These are phyloP conservation scores for Uromys caudimaculatus DNA, from an alignment of 2,797 vertebrate genomes.

Conservation along the genomic window DNA sequence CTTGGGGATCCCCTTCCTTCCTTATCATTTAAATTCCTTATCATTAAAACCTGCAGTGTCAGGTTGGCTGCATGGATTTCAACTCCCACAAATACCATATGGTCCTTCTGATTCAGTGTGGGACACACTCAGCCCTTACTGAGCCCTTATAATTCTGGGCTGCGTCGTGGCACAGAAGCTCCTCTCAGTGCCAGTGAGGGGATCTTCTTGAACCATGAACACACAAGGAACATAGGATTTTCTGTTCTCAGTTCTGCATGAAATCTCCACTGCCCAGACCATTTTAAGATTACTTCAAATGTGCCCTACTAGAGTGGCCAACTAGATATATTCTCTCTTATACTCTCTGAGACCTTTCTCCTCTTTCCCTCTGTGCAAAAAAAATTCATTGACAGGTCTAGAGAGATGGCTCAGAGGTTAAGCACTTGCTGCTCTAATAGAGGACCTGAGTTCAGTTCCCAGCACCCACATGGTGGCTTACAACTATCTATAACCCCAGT, in stretches of 20 bases:
- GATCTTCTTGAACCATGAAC: neutral
- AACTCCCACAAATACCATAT: conserved; percentile 55
- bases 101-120: conserved; percentile 46
- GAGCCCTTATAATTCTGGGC: conserved; percentile 1
- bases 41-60: conserved; percentile 46
- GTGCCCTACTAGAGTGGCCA: neutral
- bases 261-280: neutral
- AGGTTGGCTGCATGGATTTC: conserved; percentile 43
- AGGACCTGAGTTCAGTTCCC: neutral
- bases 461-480: neutral
- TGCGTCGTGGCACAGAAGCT: neutral
- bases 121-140: neutral
- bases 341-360: neutral
- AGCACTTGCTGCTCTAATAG: neutral
- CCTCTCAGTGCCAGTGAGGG: neutral
- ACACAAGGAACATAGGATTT: neutral
- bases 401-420: neutral
- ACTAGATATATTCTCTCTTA: neutral
- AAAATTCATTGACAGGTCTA: neutral
- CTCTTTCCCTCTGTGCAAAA: neutral
- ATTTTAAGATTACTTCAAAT: conserved; percentile 26
- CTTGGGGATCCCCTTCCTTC: conserved; percentile 57
- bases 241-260: neutral
- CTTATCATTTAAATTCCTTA: conserved; percentile 48
- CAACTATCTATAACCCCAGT: neutral